Evolutionary conservation across 1,140 invertebrate species (phyloP).

Genomic region (Drosophila guanche): DNA sequence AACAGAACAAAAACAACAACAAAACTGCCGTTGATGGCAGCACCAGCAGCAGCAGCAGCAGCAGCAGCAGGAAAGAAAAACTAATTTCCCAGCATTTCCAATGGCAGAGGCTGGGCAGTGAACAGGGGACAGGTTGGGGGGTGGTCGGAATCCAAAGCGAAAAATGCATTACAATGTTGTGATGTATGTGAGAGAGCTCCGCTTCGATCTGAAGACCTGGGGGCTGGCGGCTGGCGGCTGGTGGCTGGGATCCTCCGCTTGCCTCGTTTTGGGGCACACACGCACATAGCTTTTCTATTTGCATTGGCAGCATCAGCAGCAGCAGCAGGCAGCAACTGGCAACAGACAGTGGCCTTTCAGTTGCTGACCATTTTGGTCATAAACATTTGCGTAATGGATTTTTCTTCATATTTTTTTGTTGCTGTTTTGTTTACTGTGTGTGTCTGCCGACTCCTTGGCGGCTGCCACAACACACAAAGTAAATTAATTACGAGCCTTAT

Average conservation of each 20-base stretch:
- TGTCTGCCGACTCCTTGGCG: constrained; percentile 39
- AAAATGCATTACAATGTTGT: constrained; percentile 78
- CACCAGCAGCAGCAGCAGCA: constrained; percentile 1
- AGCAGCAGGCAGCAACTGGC: constrained; percentile 25
- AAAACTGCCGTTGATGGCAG: constrained; percentile 41
- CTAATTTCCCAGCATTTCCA: constrained; percentile 33
- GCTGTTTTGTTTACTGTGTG: constrained; percentile 18
- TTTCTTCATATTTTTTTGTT: constrained; percentile 68
- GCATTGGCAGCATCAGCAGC: constrained; percentile 61
- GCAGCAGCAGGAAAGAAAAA: constrained; percentile 38
- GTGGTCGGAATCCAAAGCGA: constrained; percentile 9
- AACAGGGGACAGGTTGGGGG: neutral
- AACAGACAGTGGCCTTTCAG: constrained; percentile 24
- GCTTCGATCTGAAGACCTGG: constrained; percentile 11
- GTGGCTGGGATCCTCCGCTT: constrained; percentile 31
- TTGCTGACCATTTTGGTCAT: constrained; percentile 78
- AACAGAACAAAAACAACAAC: neutral
- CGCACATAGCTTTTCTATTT: constrained; percentile 76
- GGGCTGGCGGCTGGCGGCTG: neutral
- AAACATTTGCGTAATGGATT: constrained; percentile 82
- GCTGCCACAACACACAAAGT: constrained; percentile 80
- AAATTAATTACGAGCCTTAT: constrained; percentile 77
- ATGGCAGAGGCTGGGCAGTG: neutral
- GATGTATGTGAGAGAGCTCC: constrained; percentile 51
- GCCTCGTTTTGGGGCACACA: constrained; percentile 59